Evolutionary conservation across 2,113 vertebrate genomes (phyloP).

Genomic region (Sinocyclocheilus grahami): DNA sequence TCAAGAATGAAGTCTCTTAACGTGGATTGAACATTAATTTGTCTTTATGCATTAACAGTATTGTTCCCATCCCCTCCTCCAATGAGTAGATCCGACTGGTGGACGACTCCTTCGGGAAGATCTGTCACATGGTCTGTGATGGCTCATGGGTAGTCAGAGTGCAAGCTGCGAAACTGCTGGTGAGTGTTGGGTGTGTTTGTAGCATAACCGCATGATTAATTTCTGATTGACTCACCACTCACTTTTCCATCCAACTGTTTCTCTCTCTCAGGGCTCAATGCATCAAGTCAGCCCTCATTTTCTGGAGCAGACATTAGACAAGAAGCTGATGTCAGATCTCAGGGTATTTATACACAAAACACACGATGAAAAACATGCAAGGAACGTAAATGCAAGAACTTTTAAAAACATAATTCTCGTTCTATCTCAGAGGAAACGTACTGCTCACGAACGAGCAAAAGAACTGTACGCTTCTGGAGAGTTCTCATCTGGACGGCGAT

Average conservation of each 20-base stretch:
- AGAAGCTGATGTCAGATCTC: slow-evolving; percentile 98
- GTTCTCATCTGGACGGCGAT: slow-evolving; percentile 95
- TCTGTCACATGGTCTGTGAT: slow-evolving; percentile 97
- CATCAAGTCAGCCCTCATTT: slow-evolving; percentile 96
- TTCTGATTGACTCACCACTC: neutral
- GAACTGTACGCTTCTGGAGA: slow-evolving; percentile 95
- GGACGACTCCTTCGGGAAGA: slow-evolving; percentile 95
- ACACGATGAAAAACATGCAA: neutral
- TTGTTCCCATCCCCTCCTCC: slow-evolving; percentile 95
- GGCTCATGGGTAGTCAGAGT: slow-evolving; percentile 97
- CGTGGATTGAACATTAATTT: neutral
- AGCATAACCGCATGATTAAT: neutral
- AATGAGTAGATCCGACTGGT: slow-evolving; percentile 97
- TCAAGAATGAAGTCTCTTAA: neutral
- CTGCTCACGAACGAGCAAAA: slow-evolving; percentile 93
- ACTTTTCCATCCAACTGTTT: neutral
- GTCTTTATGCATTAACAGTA: slow-evolving; percentile 70
- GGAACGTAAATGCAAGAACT: neutral
- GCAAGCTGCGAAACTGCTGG: slow-evolving; percentile 93
- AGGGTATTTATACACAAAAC: slow-evolving; percentile 75
- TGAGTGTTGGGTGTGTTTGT: slow-evolving; percentile 66
- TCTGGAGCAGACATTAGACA: slow-evolving; percentile 96
- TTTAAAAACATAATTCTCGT: neutral
- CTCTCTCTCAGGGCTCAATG: slow-evolving; percentile 87
- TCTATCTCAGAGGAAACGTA: slow-evolving; percentile 85